Evolutionary conservation across 2,797 vertebrate species (phyloP), one percentile per base, ranked within the genome.

Genomic region (Lagocephalus sceleratus): DNA sequence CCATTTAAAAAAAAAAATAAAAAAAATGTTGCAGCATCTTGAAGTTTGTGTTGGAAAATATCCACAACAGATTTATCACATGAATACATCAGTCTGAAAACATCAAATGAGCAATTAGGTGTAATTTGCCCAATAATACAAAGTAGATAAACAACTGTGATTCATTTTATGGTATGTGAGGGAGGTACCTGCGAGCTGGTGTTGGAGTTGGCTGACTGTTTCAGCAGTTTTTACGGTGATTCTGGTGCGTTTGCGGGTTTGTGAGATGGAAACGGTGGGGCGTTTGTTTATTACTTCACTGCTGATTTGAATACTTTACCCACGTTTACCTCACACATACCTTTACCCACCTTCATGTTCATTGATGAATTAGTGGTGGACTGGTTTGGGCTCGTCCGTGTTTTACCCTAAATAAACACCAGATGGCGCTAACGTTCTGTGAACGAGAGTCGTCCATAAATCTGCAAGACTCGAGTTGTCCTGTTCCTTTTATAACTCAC

Each of bases 21-120:
- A n/a, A n/a, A n/a, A n/a, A n/a, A 68, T 81, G 6, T 84, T 86
- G 78, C 75, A 81, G 72, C 78, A 79, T 82, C 73, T 84, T 79
- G 68, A 78, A 63, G 77, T 84, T 85, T 82, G 61, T 69, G 71
- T 69, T 44, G 63, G 75, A 71, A 85, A 88, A 87, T 80, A 64
- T 75, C 64, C 57, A 44, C 47, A 68, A 71, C 64, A 67, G 74
- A 85, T 83, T 72, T 78, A 75, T 62, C 62, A 63, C 52, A 25
- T 41, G 66, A 75, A 69, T 51, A 77, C 51, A 74, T 84, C 74
- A 57, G 61, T 79, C 68, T 63, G 66, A 70, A 82, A 79, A 60
- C 57, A 72, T 71, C 69, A 85, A 85, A 86, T 82, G 63, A 82
- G 76, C 61, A 81, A 89, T 89, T 85, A 90, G 80, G 57, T 65